Evolutionary conservation across 2,888 invertebrate genomes (phyloP).

Genomic region (Monoplex corrugatus): DNA sequence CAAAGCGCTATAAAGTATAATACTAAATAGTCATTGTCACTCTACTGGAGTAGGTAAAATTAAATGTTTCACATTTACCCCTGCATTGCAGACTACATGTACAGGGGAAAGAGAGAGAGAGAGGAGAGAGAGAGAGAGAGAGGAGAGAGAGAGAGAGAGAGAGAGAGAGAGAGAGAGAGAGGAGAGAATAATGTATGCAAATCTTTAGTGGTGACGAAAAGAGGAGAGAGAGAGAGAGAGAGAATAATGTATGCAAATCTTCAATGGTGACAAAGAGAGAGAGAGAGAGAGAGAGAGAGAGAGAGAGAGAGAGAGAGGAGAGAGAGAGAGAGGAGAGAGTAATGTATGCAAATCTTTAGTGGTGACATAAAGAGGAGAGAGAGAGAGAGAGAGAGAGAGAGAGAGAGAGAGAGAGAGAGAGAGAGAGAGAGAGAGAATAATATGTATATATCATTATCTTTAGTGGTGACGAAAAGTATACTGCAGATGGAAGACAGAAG

Average conservation of each 20-base stretch:
- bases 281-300: constrained; percentile 30
- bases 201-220: neutral
- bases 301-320: neutral
- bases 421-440: neutral
- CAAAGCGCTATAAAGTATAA: no score
- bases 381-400: neutral
- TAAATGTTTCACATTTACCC: no score
- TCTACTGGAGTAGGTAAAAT: no score
- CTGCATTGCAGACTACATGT: no score
- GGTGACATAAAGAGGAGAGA: no score
- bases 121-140: neutral
- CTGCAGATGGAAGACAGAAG: no score
- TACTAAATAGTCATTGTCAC: no score
- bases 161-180: neutral
- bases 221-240: neutral
- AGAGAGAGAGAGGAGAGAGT: neutral
- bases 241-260: no score
- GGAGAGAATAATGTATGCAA: neutral
- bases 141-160: constrained; percentile 4
- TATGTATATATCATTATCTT: neutral
- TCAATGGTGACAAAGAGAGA: neutral
- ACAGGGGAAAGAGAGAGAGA: no score
- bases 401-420: neutral
- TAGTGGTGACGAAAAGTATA: no score
- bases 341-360: no score